These are phyloP conservation scores for Odontamblyopus lacepedii DNA, from an alignment of 2,797 vertebrate genomes.

Conservation along the genomic window DNA sequence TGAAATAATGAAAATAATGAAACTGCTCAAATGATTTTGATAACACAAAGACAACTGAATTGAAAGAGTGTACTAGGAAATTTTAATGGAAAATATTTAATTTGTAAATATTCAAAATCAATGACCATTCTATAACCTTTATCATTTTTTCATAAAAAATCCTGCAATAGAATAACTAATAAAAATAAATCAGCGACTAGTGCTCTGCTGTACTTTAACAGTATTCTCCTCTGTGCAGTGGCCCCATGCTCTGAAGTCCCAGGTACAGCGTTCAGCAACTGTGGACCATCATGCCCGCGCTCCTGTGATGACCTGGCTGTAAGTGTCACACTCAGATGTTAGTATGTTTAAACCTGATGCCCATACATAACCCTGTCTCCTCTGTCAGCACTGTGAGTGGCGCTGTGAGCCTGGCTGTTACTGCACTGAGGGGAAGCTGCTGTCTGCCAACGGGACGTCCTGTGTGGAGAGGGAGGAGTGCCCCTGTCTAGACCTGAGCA, in stretches of 20 bases:
- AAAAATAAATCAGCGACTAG: too few species aligned
- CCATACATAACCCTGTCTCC: neutral
- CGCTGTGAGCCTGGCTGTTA: constrained; percentile 88
- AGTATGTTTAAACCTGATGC: neutral
- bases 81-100: too few species aligned
- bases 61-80: too few species aligned
- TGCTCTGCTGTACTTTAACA: neutral
- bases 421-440: constrained; percentile 80
- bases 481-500: constrained; percentile 81
- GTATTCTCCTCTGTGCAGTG: constrained; percentile 60
- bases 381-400: constrained; percentile 81
- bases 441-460: constrained; percentile 73
- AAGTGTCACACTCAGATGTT: constrained; percentile 47
- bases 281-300: constrained; percentile 87
- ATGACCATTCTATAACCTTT: too few species aligned
- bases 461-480: constrained; percentile 78
- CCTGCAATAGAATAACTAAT: too few species aligned
- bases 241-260: constrained; percentile 75
- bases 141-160: too few species aligned
- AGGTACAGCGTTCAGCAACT: constrained; percentile 81
- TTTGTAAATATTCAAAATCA: too few species aligned
- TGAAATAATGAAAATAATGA: too few species aligned
- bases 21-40: too few species aligned
- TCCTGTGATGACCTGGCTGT: constrained; percentile 87
- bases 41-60: too few species aligned